These are phyloP conservation scores for Cheiracanthium punctorium DNA, from an alignment of 2,888 invertebrate genomes.

Conservation along the genomic window DNA sequence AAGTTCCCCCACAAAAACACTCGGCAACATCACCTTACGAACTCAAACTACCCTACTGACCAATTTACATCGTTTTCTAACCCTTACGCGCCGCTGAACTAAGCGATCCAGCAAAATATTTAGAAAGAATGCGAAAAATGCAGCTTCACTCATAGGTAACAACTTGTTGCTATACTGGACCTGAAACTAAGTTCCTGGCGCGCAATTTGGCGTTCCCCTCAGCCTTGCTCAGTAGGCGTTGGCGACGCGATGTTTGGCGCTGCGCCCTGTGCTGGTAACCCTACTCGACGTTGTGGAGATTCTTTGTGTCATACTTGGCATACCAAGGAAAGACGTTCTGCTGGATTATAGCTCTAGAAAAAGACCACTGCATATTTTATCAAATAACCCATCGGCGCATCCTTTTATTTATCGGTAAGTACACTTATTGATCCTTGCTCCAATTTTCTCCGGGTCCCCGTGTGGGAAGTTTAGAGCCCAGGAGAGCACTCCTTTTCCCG, in stretches of 20 bases:
- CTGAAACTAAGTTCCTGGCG: constrained; percentile 46
- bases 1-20: neutral
- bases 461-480: constrained; percentile 14
- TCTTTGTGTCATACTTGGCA: constrained; percentile 98
- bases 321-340: constrained; percentile 82
- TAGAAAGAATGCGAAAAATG: constrained; percentile 63
- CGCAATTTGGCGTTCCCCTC: constrained; percentile 22
- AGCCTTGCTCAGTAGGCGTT: constrained; percentile 18
- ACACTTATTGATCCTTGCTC: constrained; percentile 47
- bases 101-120: constrained; percentile 50
- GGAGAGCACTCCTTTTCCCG: neutral
- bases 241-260: constrained; percentile 52
- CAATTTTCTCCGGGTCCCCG: neutral
- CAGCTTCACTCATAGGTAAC: constrained; percentile 49
- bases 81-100: constrained; percentile 19
- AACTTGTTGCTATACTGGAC: constrained; percentile 66
- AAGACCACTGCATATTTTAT: constrained; percentile 48
- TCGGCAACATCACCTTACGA: neutral
- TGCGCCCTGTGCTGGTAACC: constrained; percentile 72
- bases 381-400: constrained; percentile 48
- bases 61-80: constrained; percentile 15
- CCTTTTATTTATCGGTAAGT: constrained; percentile 60
- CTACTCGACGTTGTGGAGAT: constrained; percentile 90
- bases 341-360: constrained; percentile 56
- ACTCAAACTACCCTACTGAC: constrained; percentile 17